Conservation (phyloP, 2,888 invertebrate species). For the Trichopria drosophilae region DNA sequence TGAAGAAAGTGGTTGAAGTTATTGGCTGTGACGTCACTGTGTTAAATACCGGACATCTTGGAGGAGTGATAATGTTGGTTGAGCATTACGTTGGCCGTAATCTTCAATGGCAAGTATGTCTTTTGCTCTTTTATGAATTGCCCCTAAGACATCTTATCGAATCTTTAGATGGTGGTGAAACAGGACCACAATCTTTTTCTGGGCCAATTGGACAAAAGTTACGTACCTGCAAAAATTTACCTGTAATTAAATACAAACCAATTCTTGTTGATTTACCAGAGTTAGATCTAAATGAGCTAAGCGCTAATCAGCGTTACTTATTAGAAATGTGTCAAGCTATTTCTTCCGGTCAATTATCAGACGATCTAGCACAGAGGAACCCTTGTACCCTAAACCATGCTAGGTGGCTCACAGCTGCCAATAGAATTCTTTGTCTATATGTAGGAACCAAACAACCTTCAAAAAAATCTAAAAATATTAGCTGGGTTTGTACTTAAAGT, state of each 20-base stretch:
- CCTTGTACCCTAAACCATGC: slow-evolving; percentile 10
- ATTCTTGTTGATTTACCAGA: too few relatives aligned
- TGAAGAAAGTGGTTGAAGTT: slow-evolving; percentile 6
- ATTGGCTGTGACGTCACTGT: slow-evolving; percentile 15
- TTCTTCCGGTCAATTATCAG: slow-evolving; percentile 15
- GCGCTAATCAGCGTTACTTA: slow-evolving; percentile 20
- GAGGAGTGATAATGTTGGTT: slow-evolving; percentile 7
- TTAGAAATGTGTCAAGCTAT: too few relatives aligned
- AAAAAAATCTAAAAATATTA: background rate
- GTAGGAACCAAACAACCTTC: slow-evolving; percentile 1
- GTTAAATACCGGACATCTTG: too few relatives aligned
- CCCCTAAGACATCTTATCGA: slow-evolving; percentile 16
- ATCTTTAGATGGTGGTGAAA: too few relatives aligned
- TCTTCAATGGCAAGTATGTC: too few relatives aligned
- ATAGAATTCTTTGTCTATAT: slow-evolving; percentile 6
- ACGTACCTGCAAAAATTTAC: slow-evolving; percentile 10
- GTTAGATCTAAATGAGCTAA: background rate
- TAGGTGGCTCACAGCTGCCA: too few relatives aligned
- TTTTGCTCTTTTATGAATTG: slow-evolving; percentile 14
- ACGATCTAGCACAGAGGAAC: slow-evolving; percentile 13
- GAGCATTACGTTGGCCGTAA: slow-evolving; percentile 12
- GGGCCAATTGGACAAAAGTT: slow-evolving; percentile 13
- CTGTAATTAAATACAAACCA: too few relatives aligned
- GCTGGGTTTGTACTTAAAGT: slow-evolving; percentile 22
- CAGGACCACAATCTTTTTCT: slow-evolving; percentile 5